These are phyloP conservation scores for Acrocera orbiculus DNA, from an alignment of 2,888 invertebrate species.

Conservation along the genomic window DNA sequence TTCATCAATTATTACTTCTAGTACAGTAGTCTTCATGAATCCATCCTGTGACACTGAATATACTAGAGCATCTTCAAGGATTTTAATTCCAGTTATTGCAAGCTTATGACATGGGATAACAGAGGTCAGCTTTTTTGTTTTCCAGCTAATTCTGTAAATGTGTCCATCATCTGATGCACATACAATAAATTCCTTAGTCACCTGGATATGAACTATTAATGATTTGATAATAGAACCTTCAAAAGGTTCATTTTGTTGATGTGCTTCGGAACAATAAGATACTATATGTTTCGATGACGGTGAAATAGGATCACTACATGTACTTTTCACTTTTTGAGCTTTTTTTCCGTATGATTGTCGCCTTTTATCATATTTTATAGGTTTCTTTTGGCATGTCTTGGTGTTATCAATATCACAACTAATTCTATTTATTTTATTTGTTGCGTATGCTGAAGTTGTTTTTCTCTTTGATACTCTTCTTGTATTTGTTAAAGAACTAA, in stretches of 20 bases:
- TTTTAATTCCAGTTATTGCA: conserved; percentile 24
- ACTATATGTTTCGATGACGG: no score
- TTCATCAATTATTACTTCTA: conserved; percentile 19
- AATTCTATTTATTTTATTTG: no score
- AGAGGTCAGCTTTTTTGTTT: conserved; percentile 19
- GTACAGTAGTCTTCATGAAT: conserved; percentile 23
- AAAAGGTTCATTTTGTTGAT: conserved; percentile 15
- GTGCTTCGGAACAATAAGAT: no score
- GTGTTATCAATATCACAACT: no score
- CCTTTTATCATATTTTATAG: no score
- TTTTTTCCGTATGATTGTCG: conserved; percentile 1
- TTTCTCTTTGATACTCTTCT: no score
- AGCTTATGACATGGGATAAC: conserved; percentile 27
- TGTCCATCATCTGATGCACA: conserved; percentile 28
- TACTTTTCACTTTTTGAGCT: no score
- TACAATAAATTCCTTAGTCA: conserved; percentile 20
- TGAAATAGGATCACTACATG: no score
- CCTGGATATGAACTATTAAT: conserved; percentile 23
- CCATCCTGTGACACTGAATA: conserved; percentile 29
- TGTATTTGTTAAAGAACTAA: no score
- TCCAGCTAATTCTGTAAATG: conserved; percentile 24
- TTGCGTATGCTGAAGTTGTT: no score
- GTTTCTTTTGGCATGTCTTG: no score
- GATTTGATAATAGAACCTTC: conserved; percentile 18
- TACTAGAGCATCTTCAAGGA: conserved; percentile 18